phyloP scores from a whole-genome alignment of 2,113 vertebrate genomes.

The Eubucco bourcierii region DNA sequence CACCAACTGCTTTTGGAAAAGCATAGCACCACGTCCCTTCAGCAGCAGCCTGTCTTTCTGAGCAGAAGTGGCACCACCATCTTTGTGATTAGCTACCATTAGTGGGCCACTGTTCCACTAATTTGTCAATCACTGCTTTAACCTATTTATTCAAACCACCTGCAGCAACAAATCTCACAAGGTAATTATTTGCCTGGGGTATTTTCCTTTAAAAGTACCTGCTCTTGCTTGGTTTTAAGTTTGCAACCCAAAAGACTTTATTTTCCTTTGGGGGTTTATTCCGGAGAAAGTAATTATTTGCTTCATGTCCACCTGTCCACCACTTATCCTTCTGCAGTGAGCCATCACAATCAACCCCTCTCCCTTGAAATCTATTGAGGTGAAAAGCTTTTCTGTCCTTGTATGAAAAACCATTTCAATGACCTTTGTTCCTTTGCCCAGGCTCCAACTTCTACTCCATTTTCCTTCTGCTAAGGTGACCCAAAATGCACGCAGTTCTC shows the following conservation, averaged over 20 bases:
- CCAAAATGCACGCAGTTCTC: background rate
- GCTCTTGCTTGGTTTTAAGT: background rate
- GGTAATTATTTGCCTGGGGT: background rate
- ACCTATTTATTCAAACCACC: background rate
- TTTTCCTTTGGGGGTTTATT: background rate
- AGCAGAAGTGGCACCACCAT: background rate
- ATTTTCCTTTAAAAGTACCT: background rate
- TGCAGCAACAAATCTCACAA: background rate
- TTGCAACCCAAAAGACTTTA: background rate
- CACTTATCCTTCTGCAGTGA: background rate
- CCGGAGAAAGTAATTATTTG: background rate
- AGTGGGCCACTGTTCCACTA: background rate
- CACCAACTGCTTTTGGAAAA: background rate
- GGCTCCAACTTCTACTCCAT: background rate
- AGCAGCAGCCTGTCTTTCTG: background rate
- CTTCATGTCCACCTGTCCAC: fast-evolving
- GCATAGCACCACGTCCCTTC: background rate
- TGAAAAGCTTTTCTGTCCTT: background rate
- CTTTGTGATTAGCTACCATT: background rate
- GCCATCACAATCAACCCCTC: background rate
- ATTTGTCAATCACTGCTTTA: background rate
- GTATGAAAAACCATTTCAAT: background rate
- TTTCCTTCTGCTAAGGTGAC: background rate
- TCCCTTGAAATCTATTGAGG: background rate
- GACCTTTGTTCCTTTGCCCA: background rate